These are phyloP conservation scores for Dryobates pubescens DNA, from an alignment of 2,797 vertebrate genomes.

Conservation along the genomic window DNA sequence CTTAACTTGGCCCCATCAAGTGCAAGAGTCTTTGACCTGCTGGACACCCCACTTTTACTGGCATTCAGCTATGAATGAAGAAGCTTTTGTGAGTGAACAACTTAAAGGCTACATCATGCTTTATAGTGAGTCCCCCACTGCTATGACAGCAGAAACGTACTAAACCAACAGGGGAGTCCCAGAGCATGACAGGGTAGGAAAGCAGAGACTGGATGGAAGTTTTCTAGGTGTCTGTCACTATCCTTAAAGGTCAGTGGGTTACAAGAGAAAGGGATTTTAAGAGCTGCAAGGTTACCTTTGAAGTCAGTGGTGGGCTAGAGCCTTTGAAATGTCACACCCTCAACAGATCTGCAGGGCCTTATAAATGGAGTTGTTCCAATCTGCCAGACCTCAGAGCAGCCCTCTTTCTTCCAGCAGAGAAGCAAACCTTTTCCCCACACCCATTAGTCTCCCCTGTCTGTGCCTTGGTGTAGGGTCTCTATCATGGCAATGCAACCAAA, in stretches of 20 bases:
- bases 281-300: not conserved
- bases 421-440: rapidly evolving
- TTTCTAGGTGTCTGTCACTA: not conserved
- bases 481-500: not conserved
- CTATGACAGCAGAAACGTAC: not conserved
- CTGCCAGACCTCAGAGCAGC: not conserved
- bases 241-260: not conserved
- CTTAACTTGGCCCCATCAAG: not conserved
- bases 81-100: not conserved
- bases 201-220: not conserved
- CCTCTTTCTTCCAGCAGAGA: not conserved
- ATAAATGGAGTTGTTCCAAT: not conserved
- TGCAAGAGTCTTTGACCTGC: not conserved
- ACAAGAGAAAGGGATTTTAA: not conserved
- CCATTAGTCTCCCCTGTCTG: not conserved
- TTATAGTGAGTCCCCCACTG: not conserved
- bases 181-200: not conserved
- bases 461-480: not conserved
- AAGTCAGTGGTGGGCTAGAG: not conserved
- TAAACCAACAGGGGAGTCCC: not conserved
- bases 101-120: not conserved
- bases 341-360: not conserved
- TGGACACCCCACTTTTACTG: not conserved
- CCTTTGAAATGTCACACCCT: not conserved
- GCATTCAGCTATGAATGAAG: not conserved